These are phyloP conservation scores for Sinohyriopsis cumingii DNA, from an alignment of 2,888 invertebrate species.

Conservation along the genomic window DNA sequence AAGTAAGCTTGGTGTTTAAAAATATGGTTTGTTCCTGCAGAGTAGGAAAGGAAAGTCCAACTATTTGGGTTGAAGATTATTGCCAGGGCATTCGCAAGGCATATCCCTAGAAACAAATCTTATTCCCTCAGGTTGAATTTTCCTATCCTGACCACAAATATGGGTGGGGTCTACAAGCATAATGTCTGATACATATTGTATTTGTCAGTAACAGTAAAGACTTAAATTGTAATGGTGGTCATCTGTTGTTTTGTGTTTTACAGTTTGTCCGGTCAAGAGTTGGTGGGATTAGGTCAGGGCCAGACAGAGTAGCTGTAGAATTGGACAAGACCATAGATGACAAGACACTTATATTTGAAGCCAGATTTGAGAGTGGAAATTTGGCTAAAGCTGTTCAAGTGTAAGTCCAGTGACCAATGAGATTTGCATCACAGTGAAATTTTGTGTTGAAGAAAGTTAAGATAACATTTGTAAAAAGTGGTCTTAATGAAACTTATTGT, in stretches of 20 bases:
- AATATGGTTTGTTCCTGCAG: neutral
- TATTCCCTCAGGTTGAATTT: too few species aligned
- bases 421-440: neutral
- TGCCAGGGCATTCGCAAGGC: too few species aligned
- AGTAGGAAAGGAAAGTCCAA: neutral
- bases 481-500: too few species aligned
- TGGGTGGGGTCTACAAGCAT: too few species aligned
- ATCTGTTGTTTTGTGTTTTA: slow-evolving; percentile 4
- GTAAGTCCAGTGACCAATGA: slow-evolving; percentile 50
- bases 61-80: too few species aligned
- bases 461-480: too few species aligned
- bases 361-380: slow-evolving; percentile 95
- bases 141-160: too few species aligned
- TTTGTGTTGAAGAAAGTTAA: too few species aligned
- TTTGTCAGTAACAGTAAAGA: too few species aligned
- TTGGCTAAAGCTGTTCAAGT: slow-evolving; percentile 80
- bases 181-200: too few species aligned
- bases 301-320: slow-evolving; percentile 49
- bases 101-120: too few species aligned
- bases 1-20: neutral
- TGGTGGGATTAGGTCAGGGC: slow-evolving; percentile 65
- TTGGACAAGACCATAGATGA: slow-evolving; percentile 57
- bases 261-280: slow-evolving; percentile 70
- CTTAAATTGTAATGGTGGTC: too few species aligned
- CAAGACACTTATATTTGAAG: slow-evolving; percentile 81